phyloP scores from a whole-genome alignment of 1,140 invertebrate species.

The Atta colombica region DNA sequence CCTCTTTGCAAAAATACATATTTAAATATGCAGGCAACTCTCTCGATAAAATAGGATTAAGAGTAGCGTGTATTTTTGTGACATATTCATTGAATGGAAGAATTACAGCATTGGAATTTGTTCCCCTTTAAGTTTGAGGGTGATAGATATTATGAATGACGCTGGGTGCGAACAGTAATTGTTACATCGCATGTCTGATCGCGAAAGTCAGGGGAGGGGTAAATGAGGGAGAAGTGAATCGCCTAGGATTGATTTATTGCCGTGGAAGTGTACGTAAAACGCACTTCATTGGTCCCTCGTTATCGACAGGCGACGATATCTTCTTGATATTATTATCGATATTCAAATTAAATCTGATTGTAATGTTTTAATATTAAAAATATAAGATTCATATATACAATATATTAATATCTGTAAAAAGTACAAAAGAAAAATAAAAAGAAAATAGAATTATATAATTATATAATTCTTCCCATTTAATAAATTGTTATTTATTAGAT shows the following conservation, averaged over 20 bases:
- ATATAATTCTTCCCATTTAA: neutral
- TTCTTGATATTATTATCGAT: slow-evolving; percentile 30
- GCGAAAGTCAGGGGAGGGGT: slow-evolving; percentile 67
- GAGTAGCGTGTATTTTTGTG: slow-evolving; percentile 31
- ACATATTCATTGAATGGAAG: slow-evolving; percentile 47
- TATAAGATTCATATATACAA: slow-evolving; percentile 9
- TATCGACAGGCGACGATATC: slow-evolving; percentile 1
- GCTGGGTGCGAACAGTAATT: slow-evolving; percentile 78
- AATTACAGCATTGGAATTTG: slow-evolving; percentile 46
- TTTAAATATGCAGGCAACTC: neutral
- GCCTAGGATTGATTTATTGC: slow-evolving; percentile 80
- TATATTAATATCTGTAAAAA: slow-evolving; percentile 18
- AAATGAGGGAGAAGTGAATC: slow-evolving; percentile 72
- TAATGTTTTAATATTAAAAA: neutral
- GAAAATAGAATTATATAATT: slow-evolving; percentile 6
- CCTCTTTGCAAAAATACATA: neutral
- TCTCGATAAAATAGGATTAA: slow-evolving; percentile 28
- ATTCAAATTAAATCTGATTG: slow-evolving; percentile 2
- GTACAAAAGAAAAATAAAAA: slow-evolving; percentile 28
- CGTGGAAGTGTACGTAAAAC: slow-evolving; percentile 73
- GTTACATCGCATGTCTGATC: slow-evolving; percentile 82
- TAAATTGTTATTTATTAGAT: neutral
- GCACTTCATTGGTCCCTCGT: slow-evolving; percentile 44
- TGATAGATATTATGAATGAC: slow-evolving; percentile 80
- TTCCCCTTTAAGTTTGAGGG: slow-evolving; percentile 69